Conservation (phyloP, 2,113 vertebrate genomes). For the Tetrao urogallus region DNA sequence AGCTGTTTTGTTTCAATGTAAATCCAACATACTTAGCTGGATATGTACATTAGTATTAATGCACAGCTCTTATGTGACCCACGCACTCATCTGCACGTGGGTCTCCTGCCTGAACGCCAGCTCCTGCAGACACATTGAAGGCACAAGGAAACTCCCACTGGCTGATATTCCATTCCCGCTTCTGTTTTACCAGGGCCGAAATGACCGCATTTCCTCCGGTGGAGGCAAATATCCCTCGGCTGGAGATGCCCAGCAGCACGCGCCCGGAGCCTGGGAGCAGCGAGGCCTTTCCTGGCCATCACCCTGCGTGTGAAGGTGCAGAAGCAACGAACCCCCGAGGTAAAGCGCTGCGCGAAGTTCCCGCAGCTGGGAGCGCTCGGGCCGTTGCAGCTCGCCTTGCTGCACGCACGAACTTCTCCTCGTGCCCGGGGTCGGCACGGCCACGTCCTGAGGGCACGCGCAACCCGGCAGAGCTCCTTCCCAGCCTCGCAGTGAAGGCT, state of each 20-base stretch:
- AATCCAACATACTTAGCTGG: not conserved
- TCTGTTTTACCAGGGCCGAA: not conserved
- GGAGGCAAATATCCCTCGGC: not conserved
- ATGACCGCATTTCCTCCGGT: not conserved
- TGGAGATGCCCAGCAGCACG: rapidly evolving
- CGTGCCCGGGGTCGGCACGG: not conserved
- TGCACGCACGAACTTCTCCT: rapidly evolving
- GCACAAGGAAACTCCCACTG: not conserved
- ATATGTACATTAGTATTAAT: not conserved
- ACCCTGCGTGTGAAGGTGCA: rapidly evolving
- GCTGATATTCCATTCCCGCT: not conserved
- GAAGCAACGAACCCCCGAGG: not conserved
- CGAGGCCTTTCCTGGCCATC: rapidly evolving
- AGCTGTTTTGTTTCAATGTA: not conserved
- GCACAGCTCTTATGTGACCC: not conserved
- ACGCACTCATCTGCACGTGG: rapidly evolving
- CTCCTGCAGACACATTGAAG: not conserved
- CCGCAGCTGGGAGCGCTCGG: not conserved
- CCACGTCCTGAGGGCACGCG: rapidly evolving
- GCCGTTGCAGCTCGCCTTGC: not conserved
- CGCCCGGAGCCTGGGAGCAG: rapidly evolving
- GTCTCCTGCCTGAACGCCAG: rapidly evolving
- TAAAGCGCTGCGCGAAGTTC: not conserved
- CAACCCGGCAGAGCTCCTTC: rapidly evolving
- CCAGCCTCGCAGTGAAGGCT: not conserved